phyloP scores from a whole-genome alignment of 2,113 vertebrate species.

The Charadrius vociferus region DNA sequence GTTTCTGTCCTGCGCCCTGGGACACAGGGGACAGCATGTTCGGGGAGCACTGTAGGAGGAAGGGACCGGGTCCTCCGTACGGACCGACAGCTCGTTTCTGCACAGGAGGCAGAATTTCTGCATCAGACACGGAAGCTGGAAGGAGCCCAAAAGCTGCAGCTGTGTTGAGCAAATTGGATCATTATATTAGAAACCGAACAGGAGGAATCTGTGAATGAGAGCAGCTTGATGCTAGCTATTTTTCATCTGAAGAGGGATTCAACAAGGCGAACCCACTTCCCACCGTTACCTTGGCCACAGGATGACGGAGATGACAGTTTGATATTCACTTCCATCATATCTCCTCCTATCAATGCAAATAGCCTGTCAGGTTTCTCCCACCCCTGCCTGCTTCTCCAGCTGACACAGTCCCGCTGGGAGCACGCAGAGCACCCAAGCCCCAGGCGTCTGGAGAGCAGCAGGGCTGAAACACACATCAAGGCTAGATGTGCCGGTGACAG shows the following conservation, averaged over 20 bases:
- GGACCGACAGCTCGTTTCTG: neutral
- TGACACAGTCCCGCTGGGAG: neutral
- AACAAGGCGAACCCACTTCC: neutral
- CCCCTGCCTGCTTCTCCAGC: neutral
- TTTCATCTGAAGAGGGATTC: conserved; percentile 28
- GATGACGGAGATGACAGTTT: conserved; percentile 18
- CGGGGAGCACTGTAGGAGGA: neutral
- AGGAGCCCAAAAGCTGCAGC: conserved; percentile 37
- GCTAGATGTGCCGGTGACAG: rapidly evolving
- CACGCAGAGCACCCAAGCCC: neutral
- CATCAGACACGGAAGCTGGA: conserved; percentile 20
- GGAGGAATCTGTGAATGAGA: conserved; percentile 28
- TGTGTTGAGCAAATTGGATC: conserved; percentile 53
- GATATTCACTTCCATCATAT: neutral
- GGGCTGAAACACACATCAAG: neutral
- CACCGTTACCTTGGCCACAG: conserved; percentile 41
- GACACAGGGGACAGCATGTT: neutral
- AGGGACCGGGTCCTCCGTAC: neutral
- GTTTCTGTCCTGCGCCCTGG: neutral
- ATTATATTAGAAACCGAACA: neutral
- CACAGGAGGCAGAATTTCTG: neutral
- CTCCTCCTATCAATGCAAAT: neutral
- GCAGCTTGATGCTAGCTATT: conserved; percentile 22
- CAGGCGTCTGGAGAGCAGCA: neutral
- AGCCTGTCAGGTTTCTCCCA: neutral